Percentiles rank a stretch among this genome's conserved stretches.
Evolutionary conservation across 1,140 invertebrate genomes (phyloP).

Genomic region (Drosophila repletoides): DNA sequence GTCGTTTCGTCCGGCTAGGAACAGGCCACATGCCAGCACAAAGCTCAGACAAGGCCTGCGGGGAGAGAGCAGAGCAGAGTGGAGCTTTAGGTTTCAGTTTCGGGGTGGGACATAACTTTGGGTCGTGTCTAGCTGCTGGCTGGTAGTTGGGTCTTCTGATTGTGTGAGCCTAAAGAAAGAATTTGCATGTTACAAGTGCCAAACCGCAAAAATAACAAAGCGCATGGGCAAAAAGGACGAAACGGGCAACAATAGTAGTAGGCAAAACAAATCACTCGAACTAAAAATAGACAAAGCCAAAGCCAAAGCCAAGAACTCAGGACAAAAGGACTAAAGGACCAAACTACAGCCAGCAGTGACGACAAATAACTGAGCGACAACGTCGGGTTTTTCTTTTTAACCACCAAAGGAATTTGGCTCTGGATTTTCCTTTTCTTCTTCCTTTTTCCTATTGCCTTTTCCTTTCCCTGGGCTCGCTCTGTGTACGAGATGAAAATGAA

Average conservation of each 20-base stretch:
- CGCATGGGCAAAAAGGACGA: constrained; percentile 24
- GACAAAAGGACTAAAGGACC: constrained; percentile 14
- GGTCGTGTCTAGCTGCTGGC: constrained; percentile 27
- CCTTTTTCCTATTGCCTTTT: constrained; percentile 45
- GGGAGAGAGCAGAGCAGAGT: not conserved
- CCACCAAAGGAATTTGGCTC: constrained; percentile 39
- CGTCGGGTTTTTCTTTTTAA: constrained; percentile 13
- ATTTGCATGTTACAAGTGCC: constrained; percentile 57
- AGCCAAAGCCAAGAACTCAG: constrained; percentile 40
- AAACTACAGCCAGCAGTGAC: constrained; percentile 8
- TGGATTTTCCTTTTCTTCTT: constrained; percentile 9
- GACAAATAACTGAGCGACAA: constrained; percentile 27
- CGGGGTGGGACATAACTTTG: constrained; percentile 28
- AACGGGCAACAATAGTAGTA: constrained; percentile 29
- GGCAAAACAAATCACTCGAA: constrained; percentile 71
- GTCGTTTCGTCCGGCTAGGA: not conserved
- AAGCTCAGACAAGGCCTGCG: not conserved
- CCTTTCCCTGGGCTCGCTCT: too few relatives aligned
- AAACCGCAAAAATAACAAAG: constrained; percentile 67
- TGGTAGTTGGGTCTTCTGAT: constrained; percentile 9
- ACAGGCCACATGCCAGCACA: constrained; percentile 25
- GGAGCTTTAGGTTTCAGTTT: constrained; percentile 51
- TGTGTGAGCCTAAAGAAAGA: constrained; percentile 33
- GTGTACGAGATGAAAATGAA: constrained; percentile 61
- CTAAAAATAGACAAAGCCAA: constrained; percentile 70